Evolutionary conservation across 2,888 invertebrate genomes (phyloP).

Genomic region (Bombylius discolor): DNA sequence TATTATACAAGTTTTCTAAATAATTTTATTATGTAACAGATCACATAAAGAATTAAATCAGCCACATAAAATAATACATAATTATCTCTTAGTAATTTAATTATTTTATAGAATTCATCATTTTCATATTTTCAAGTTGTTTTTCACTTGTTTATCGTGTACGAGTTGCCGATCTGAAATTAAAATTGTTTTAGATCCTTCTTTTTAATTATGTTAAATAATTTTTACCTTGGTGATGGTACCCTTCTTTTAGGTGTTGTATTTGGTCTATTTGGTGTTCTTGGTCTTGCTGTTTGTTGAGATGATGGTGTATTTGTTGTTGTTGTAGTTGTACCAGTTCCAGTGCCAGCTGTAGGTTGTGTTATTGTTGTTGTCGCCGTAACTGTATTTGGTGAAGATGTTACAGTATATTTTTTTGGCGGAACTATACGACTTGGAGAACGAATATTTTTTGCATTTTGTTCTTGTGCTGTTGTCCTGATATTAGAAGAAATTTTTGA

Average conservation of each 20-base stretch:
- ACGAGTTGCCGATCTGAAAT: conserved; percentile 15
- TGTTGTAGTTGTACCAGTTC: conserved; percentile 10
- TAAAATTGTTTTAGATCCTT: neutral
- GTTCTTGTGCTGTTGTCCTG: conserved; percentile 9
- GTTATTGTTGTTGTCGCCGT: conserved; percentile 3
- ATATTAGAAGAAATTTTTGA: conserved; percentile 3
- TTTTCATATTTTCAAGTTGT: neutral
- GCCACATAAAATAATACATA: no score
- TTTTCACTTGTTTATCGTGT: conserved; percentile 13
- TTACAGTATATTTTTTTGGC: conserved; percentile 33
- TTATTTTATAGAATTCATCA: no score
- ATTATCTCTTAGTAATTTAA: no score
- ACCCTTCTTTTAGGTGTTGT: conserved; percentile 33
- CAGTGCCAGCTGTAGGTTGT: neutral
- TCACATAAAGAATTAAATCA: no score
- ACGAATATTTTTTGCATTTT: conserved; percentile 21
- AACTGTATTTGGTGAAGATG: conserved; percentile 13
- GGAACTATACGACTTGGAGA: conserved; percentile 36
- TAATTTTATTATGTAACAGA: no score
- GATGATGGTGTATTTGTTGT: conserved; percentile 16
- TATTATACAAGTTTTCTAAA: no score
- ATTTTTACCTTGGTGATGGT: conserved; percentile 30
- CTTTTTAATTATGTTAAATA: no score
- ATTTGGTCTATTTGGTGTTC: conserved; percentile 29
- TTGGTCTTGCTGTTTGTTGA: conserved; percentile 20